Evolutionary conservation across 2,888 invertebrate genomes (phyloP).

Genomic region (Drosophila setosimentum): DNA sequence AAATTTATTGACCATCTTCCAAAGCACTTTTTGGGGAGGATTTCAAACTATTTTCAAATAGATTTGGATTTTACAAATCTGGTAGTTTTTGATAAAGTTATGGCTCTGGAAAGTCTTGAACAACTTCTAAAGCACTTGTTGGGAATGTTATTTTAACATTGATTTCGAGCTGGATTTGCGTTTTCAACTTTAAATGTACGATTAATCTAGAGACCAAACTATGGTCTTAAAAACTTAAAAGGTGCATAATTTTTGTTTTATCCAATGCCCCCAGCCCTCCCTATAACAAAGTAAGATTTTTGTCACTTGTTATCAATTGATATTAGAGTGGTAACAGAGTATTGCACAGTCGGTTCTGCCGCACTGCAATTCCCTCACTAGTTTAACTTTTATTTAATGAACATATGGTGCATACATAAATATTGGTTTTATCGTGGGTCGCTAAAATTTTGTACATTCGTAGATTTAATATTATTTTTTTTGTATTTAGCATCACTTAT

Average conservation of each 20-base stretch:
- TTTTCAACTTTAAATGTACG: not conserved
- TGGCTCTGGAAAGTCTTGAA: constrained; percentile 5
- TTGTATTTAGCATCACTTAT: constrained; percentile 38
- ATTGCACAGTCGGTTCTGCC: not conserved
- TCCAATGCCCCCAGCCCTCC: no score
- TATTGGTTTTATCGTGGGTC: constrained; percentile 43
- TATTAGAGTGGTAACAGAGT: not conserved
- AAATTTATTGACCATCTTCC: constrained; percentile 44
- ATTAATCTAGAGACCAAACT: not conserved
- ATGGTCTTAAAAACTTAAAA: not conserved
- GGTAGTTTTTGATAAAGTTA: no score
- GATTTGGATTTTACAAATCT: no score
- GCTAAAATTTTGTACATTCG: constrained; percentile 35
- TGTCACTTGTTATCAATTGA: no score
- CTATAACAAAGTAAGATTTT: not conserved
- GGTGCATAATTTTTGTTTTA: not conserved
- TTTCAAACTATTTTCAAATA: no score
- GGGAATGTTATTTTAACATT: not conserved
- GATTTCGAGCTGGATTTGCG: not conserved
- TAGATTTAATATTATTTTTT: constrained; percentile 18
- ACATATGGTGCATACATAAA: constrained; percentile 49
- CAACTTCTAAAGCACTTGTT: not conserved
- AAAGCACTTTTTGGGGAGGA: not conserved
- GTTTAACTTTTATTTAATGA: constrained; percentile 58
- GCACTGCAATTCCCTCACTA: not conserved